Conservation (phyloP, 1,140 invertebrate species). For the Gyrodactylus bullatarudis region DNA sequence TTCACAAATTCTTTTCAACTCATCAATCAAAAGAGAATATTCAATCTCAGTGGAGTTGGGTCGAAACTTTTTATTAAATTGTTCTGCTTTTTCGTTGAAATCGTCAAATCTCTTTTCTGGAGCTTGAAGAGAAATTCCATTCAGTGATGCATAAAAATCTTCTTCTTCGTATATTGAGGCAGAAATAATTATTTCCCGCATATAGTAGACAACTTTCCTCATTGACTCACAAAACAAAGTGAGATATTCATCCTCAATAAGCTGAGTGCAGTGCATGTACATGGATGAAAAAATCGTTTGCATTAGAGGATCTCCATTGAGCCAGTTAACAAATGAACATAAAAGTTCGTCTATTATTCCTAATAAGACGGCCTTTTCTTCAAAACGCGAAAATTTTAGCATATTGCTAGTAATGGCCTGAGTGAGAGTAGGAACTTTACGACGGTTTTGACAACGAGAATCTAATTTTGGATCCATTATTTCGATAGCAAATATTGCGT, state of each 20-base stretch:
- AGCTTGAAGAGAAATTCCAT: background rate
- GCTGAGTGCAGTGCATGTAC: constrained; percentile 5
- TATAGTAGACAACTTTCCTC: background rate
- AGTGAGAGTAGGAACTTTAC: background rate
- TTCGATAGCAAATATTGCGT: constrained; percentile 1
- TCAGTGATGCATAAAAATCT: background rate
- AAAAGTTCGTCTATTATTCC: constrained; percentile 3
- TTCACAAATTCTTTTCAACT: background rate
- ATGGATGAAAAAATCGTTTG: background rate
- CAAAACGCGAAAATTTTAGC: background rate
- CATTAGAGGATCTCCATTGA: background rate
- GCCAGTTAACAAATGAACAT: background rate
- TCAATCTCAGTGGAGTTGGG: background rate
- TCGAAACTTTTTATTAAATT: background rate
- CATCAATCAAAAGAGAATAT: background rate
- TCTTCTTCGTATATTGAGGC: background rate
- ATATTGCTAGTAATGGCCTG: background rate
- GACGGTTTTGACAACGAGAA: background rate
- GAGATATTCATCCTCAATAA: background rate
- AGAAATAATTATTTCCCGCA: background rate
- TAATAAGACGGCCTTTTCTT: background rate
- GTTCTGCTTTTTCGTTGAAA: background rate
- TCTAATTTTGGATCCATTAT: constrained; percentile 4
- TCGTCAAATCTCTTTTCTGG: background rate
- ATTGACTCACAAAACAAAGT: background rate